Conservation (phyloP, 2,888 invertebrate species). For the Eupithecia dodoneata region DNA sequence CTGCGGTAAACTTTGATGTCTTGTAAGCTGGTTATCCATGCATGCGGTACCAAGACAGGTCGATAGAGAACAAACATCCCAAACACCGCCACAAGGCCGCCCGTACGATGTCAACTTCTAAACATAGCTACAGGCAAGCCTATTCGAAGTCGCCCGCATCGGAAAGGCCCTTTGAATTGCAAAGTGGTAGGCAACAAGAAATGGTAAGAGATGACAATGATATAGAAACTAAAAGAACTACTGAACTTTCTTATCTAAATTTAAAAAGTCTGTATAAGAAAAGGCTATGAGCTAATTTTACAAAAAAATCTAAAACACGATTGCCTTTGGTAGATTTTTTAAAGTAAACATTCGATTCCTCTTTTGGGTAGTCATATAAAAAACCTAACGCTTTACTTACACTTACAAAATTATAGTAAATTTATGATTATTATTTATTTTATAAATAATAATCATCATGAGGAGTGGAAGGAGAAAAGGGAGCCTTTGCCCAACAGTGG, state of each 20-base stretch:
- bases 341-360: not conserved
- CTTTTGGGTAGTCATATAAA: not conserved
- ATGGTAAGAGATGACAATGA: conserved; percentile 56
- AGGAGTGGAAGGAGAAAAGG: no score
- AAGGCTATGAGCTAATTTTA: not conserved
- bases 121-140: conserved; percentile 45
- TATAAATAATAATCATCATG: no score
- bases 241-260: not conserved
- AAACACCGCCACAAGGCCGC: conserved; percentile 53
- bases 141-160: conserved; percentile 46
- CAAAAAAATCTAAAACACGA: not conserved
- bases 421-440: no score
- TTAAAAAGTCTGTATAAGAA: no score
- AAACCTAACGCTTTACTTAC: not conserved
- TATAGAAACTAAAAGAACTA: not conserved
- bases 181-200: conserved; percentile 62
- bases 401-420: no score
- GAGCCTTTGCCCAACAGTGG: no score
- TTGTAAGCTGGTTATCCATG: conserved; percentile 19
- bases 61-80: conserved; percentile 44
- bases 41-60: conserved; percentile 27
- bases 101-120: conserved; percentile 51
- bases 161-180: conserved; percentile 68
- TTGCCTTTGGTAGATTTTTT: no score
- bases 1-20: conserved; percentile 14